phyloP scores from a whole-genome alignment of 2,113 vertebrate species.

The Melanerpes formicivorus region DNA sequence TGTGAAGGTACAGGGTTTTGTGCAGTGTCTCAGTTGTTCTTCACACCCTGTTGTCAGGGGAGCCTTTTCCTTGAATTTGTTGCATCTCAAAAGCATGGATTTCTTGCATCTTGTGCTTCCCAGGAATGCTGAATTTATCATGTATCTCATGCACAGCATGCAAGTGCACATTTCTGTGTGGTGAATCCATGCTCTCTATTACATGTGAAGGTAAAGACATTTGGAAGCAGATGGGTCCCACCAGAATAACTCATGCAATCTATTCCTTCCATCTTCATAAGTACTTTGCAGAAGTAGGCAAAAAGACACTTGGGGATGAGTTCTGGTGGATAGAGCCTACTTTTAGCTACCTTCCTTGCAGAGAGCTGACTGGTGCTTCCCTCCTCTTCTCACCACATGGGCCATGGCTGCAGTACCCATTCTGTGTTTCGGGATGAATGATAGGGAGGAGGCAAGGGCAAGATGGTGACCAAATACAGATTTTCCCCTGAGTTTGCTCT shows the following conservation, averaged over 20 bases:
- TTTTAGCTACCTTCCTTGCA: neutral
- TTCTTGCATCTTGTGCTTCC: neutral
- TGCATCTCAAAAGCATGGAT: neutral
- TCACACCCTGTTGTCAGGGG: neutral
- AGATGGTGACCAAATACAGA: too few relatives aligned
- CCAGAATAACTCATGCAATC: neutral
- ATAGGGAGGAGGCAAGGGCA: neutral
- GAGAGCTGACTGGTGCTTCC: neutral
- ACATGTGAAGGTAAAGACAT: neutral
- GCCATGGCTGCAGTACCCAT: neutral
- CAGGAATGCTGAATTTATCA: neutral
- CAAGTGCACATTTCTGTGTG: neutral
- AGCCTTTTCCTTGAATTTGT: neutral
- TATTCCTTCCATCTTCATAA: neutral
- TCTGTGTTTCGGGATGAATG: neutral
- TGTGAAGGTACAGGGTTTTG: neutral
- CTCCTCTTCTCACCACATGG: neutral
- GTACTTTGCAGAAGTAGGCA: neutral
- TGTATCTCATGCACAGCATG: neutral
- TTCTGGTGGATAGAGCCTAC: neutral
- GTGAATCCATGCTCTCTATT: neutral
- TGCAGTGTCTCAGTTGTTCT: neutral
- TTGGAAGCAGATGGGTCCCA: neutral
- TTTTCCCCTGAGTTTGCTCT: neutral
- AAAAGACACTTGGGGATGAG: too few relatives aligned